These are phyloP conservation scores for Sebastes alutus DNA, from an alignment of 2,797 vertebrate genomes.

Conservation along the genomic window DNA sequence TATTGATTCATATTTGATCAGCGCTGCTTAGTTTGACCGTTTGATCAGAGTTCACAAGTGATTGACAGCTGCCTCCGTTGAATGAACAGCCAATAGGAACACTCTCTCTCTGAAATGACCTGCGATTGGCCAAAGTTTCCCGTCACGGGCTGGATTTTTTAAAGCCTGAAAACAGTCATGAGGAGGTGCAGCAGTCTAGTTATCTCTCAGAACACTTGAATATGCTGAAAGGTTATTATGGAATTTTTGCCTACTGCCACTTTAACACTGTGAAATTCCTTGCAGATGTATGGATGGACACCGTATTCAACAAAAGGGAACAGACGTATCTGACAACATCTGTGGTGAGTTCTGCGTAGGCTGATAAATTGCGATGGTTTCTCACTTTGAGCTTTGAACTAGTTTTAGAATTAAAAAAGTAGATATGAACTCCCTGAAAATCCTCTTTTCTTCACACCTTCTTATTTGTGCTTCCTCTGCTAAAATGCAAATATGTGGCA, in stretches of 20 bases:
- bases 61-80: no score
- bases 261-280: slow-evolving; percentile 4
- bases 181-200: no score
- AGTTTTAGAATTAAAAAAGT: neutral
- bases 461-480: neutral
- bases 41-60: no score
- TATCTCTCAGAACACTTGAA: no score
- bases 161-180: accelerated
- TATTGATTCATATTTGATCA: no score
- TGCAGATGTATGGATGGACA: slow-evolving; percentile 64
- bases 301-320: neutral
- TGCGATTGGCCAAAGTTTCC: no score
- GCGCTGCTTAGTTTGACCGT: no score
- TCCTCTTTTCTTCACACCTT: neutral
- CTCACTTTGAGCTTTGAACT: neutral
- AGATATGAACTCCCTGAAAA: neutral
- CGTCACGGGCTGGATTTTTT: no score
- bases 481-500: neutral
- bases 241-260: neutral
- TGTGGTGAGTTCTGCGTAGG: slow-evolving; percentile 74
- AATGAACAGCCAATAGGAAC: no score
- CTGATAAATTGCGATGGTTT: neutral
- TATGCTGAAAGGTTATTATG: no score
- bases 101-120: no score
- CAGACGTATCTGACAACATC: slow-evolving; percentile 42